Evolutionary conservation across 2,113 vertebrate species (phyloP).

Genomic region (Callipepla californica): DNA sequence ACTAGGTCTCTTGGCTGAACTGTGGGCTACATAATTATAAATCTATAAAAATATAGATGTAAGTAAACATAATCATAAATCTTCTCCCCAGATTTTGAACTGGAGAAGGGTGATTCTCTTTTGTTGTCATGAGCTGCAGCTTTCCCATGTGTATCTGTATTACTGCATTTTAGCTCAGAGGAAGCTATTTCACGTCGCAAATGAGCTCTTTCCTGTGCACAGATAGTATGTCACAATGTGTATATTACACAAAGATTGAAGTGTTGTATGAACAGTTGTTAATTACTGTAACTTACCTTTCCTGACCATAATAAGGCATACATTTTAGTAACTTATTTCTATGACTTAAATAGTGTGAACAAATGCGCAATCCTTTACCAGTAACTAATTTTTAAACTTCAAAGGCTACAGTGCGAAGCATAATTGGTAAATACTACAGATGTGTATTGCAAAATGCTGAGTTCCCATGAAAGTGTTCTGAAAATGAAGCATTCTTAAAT

Average conservation of each 20-base stretch:
- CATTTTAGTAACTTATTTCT: neutral
- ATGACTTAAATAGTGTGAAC: neutral
- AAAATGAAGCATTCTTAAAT: slow-evolving; percentile 73
- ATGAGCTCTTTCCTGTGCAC: neutral
- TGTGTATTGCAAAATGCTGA: slow-evolving; percentile 66
- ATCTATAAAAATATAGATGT: neutral
- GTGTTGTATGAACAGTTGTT: neutral
- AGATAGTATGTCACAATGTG: rapidly evolving
- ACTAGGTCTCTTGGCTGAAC: neutral
- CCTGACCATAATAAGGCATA: neutral
- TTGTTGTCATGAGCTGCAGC: neutral
- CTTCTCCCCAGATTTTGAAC: neutral
- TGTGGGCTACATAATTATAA: neutral
- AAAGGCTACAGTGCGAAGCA: slow-evolving; percentile 31
- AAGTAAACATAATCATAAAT: neutral
- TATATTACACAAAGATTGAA: neutral
- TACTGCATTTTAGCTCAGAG: neutral
- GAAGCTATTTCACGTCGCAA: neutral
- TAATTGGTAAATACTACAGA: slow-evolving; percentile 35
- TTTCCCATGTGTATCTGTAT: neutral
- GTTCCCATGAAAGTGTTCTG: slow-evolving; percentile 52
- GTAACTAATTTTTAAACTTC: slow-evolving; percentile 53
- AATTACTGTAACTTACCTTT: slow-evolving; percentile 16
- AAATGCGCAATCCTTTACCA: slow-evolving; percentile 11
- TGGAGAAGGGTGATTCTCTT: neutral